phyloP scores from a whole-genome alignment of 2,797 vertebrate species.

The Propithecus perrieri region DNA sequence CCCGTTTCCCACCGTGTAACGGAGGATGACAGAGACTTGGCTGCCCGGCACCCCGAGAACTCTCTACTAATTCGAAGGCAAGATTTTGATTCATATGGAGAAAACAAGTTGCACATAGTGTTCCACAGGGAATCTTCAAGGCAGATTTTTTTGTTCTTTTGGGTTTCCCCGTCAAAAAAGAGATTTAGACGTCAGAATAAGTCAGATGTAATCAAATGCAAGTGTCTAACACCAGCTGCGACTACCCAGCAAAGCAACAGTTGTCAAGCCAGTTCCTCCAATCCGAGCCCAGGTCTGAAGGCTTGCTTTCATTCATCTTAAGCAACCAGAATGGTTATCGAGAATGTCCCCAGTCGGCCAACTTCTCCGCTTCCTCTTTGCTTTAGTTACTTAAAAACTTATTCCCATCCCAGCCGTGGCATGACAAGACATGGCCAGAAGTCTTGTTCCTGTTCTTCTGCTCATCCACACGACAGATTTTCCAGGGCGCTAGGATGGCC shows the following conservation, averaged over 20 bases:
- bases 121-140: constrained; percentile 61
- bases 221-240: constrained; percentile 1
- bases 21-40: constrained; percentile 72
- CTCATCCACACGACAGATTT: not conserved
- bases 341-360: not conserved
- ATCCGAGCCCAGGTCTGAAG: not conserved
- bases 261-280: not conserved
- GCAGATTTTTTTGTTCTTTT: constrained; percentile 58
- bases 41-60: not conserved
- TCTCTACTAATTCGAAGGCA: constrained; percentile 67
- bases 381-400: not conserved
- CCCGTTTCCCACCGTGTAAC: constrained; percentile 64
- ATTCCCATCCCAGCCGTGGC: not conserved
- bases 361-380: not conserved
- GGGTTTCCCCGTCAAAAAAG: constrained; percentile 59
- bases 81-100: constrained; percentile 72
- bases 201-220: constrained; percentile 50
- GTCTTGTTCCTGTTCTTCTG: not conserved
- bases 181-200: constrained; percentile 59
- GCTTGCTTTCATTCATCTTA: not conserved
- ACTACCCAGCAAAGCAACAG: not conserved
- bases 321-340: not conserved
- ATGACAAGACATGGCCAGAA: not conserved
- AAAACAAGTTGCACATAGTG: constrained; percentile 26
- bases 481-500: not conserved